Evolutionary conservation across 2,113 vertebrate genomes (phyloP).

Genomic region (Trichechus manatus): DNA sequence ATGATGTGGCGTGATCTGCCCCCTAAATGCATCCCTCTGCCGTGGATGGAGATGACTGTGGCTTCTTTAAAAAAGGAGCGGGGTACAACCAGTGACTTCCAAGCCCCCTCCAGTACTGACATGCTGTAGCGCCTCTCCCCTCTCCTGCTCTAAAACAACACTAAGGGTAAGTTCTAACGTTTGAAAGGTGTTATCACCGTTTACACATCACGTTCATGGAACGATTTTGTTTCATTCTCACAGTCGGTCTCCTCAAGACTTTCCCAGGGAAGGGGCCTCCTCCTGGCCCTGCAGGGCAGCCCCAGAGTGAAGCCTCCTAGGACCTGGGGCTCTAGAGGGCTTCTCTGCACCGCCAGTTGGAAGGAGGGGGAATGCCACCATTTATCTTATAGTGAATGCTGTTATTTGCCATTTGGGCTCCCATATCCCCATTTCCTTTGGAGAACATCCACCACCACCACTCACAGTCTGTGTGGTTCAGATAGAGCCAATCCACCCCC

Average conservation of each 20-base stretch:
- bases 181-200: slow-evolving; percentile 12
- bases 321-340: not conserved
- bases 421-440: not conserved
- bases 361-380: not conserved
- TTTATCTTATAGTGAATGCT: not conserved
- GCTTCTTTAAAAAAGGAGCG: not conserved
- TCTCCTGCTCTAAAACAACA: not conserved
- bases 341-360: not conserved
- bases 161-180: slow-evolving; percentile 12
- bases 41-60: too few species aligned
- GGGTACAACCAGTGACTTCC: not conserved
- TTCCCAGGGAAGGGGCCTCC: not conserved
- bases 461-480: not conserved
- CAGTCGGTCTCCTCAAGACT: not conserved
- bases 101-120: not conserved
- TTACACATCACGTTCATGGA: not conserved
- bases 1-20: not conserved
- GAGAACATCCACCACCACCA: not conserved
- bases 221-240: not conserved
- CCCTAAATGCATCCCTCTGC: not conserved
- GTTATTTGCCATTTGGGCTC: not conserved
- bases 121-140: not conserved
- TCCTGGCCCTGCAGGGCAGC: not conserved
- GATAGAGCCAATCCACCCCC: not conserved
- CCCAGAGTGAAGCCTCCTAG: too few species aligned